These are phyloP conservation scores for Julus scanicus DNA, from an alignment of 2,888 invertebrate species.

Conservation along the genomic window DNA sequence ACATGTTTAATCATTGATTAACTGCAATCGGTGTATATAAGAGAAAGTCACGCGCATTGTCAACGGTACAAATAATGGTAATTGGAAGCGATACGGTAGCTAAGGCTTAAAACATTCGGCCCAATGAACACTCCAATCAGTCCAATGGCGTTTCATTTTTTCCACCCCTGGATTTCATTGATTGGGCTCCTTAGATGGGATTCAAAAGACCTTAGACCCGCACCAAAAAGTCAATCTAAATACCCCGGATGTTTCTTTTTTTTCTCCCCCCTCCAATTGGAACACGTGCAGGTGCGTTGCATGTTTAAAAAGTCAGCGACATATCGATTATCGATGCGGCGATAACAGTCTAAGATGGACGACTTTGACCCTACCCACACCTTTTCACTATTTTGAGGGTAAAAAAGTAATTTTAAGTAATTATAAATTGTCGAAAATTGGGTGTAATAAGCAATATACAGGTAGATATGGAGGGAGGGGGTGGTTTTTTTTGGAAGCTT, in stretches of 20 bases:
- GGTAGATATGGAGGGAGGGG: too few species aligned
- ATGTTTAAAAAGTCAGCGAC: conserved; percentile 24
- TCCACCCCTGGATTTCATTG: conserved; percentile 42
- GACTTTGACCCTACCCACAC: background rate
- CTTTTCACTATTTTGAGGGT: too few species aligned
- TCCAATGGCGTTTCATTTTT: background rate
- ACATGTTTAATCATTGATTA: background rate
- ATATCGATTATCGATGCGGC: conserved; percentile 35
- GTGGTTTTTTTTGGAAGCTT: too few species aligned
- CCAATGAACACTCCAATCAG: background rate
- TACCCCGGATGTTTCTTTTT: background rate
- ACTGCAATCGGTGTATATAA: background rate
- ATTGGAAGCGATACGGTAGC: background rate
- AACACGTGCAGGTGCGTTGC: conserved; percentile 30
- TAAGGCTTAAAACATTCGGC: background rate
- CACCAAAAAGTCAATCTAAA: conserved; percentile 12
- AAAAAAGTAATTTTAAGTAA: too few species aligned
- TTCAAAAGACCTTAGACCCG: conserved; percentile 23
- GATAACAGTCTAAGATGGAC: background rate
- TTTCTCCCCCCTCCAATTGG: background rate
- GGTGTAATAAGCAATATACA: too few species aligned
- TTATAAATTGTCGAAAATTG: too few species aligned
- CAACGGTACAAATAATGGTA: background rate
- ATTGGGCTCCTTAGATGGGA: conserved; percentile 32
- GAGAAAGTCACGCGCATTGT: background rate